These are phyloP conservation scores for Phalangium opilio DNA, from an alignment of 2,888 invertebrate genomes.

Conservation along the genomic window DNA sequence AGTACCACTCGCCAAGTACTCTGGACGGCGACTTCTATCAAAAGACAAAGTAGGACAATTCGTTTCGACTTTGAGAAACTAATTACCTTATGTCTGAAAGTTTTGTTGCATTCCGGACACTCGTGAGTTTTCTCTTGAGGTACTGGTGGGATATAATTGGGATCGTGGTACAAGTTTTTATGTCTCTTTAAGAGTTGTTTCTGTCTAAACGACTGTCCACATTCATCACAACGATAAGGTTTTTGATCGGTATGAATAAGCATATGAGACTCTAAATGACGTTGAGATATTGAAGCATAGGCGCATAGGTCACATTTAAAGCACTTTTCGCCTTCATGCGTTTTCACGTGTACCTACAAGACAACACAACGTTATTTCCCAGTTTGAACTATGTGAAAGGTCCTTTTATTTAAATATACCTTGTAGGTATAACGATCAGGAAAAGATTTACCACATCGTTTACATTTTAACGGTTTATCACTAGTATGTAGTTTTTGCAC, in stretches of 20 bases:
- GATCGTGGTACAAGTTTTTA: constrained; percentile 82
- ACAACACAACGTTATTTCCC: neutral
- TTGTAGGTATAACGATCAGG: constrained; percentile 56
- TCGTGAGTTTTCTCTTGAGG: constrained; percentile 79
- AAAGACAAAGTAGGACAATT: too few species aligned
- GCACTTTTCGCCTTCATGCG: constrained; percentile 92
- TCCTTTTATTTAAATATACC: constrained; percentile 28
- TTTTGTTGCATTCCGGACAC: constrained; percentile 52
- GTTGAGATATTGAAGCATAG: constrained; percentile 80
- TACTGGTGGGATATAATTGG: constrained; percentile 67
- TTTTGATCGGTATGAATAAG: constrained; percentile 89
- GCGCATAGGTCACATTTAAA: constrained; percentile 86
- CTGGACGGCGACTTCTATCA: too few species aligned
- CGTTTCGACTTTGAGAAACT: too few species aligned
- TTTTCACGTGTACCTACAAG: constrained; percentile 49
- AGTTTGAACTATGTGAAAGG: neutral
- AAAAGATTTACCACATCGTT: constrained; percentile 78
- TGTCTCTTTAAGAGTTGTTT: constrained; percentile 80
- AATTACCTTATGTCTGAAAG: constrained; percentile 61
- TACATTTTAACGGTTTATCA: constrained; percentile 78
- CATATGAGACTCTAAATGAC: constrained; percentile 87
- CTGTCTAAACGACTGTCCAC: constrained; percentile 66
- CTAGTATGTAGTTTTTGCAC: constrained; percentile 90
- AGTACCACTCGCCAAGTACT: too few species aligned
- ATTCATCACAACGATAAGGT: constrained; percentile 73